Conservation (phyloP, 2,797 vertebrate genomes). For the Channallabes apus region DNA sequence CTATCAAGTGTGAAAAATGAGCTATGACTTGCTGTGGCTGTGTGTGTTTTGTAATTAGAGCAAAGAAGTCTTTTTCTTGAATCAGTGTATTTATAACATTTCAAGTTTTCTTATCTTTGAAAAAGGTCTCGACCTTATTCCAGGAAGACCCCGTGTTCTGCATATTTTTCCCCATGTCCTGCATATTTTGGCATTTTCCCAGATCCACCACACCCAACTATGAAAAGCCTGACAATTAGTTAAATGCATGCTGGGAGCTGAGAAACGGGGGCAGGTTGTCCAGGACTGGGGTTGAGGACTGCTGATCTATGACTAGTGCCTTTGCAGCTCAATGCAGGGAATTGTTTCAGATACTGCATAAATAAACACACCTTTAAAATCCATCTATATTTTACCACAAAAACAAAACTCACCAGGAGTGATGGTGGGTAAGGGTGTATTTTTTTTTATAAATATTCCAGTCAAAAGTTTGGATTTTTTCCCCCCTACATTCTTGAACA, state of each 20-base stretch:
- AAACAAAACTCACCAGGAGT: slow-evolving; percentile 4
- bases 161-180: no score
- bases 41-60: slow-evolving; percentile 27
- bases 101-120: slow-evolving; percentile 2
- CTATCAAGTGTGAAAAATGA: slow-evolving; percentile 46
- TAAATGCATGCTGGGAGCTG: no score
- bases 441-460: no score
- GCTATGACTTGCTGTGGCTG: slow-evolving; percentile 17
- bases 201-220: no score
- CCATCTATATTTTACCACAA: slow-evolving; percentile 20
- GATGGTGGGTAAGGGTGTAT: neutral
- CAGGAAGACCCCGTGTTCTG: no score
- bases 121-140: no score
- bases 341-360: slow-evolving; percentile 31
- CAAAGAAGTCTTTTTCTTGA: neutral
- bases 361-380: slow-evolving; percentile 27
- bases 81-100: slow-evolving; percentile 15
- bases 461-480: no score
- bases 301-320: slow-evolving; percentile 14
- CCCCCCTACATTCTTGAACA: no score
- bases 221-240: no score
- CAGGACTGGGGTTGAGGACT: no score
- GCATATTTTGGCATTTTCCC: no score
- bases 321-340: slow-evolving; percentile 33
- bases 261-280: no score